Percentiles rank a stretch among this genome's conserved stretches.
Conservation (phyloP, 2,888 invertebrate genomes). For the Pteria penguin region DNA sequence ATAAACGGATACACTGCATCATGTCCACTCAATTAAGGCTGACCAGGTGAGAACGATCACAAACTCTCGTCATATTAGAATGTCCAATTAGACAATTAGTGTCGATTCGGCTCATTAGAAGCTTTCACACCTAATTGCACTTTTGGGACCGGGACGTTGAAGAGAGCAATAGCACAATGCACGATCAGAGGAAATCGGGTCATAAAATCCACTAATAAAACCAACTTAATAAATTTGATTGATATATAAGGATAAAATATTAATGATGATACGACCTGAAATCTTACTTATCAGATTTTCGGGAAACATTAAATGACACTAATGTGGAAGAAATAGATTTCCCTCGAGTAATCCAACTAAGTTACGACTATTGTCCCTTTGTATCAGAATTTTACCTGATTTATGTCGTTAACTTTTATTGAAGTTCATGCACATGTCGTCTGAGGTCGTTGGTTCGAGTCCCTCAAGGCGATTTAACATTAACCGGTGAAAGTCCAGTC, state of each 20-base stretch:
- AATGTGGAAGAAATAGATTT: background rate
- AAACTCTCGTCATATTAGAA: background rate
- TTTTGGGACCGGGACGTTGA: background rate
- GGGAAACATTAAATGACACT: background rate
- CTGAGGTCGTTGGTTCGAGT: no score
- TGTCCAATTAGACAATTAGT: slow-evolving; percentile 15
- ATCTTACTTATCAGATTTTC: background rate
- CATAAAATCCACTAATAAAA: slow-evolving; percentile 27
- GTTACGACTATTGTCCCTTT: no score
- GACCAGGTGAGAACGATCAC: background rate
- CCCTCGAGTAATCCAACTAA: no score
- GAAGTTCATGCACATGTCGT: no score
- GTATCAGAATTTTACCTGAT: no score
- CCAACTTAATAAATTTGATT: slow-evolving; percentile 27
- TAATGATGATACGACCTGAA: background rate
- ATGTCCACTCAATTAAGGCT: slow-evolving; percentile 9
- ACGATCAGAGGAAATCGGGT: background rate
- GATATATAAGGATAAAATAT: background rate
- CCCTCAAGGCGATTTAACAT: no score
- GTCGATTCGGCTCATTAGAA: slow-evolving; percentile 8
- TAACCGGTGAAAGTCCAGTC: no score
- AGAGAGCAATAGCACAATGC: background rate
- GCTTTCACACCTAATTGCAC: slow-evolving; percentile 2
- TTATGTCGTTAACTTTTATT: no score
- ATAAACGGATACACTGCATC: slow-evolving; percentile 1